Evolutionary conservation across 2,888 invertebrate species (phyloP), one percentile per base, ranked within the genome.

Genomic region (Dioctria linearis): DNA sequence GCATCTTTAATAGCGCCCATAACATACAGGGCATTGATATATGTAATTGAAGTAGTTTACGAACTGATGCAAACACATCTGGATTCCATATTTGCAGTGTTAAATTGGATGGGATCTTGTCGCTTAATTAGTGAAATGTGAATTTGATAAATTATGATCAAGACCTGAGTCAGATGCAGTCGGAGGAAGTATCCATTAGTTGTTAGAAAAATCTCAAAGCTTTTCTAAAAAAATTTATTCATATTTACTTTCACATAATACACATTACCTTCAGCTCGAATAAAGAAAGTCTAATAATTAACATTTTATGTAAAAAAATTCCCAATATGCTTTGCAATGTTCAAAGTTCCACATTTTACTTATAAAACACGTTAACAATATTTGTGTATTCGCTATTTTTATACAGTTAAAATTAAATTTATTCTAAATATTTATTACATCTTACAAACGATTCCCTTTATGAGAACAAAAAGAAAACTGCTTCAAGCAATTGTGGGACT

Each of bases 251-350:
- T 67, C 43, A 67, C 46, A 46, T 8, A 8, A 43, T 67, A 67
- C 43, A 67, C 46, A 67, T 42, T 46, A 67, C 43, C 67, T 67
- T 67, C 43, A 67, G 5, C 67, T 43, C 67, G 43, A 67, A 67
- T 67, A 46, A 67, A 67, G 67, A 43, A 67, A 46, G 46, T 46
- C 46, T 8, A 46, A 6, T 46, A 46, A 46, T 67, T 67, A 67
- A 67, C 67, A 67, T 46, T 67, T 67, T 67, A 67, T 46, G 46
- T 67, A 67, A 67, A 67, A 46, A 67, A 67, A 67, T 67, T 67
- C 43, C n/a, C 43, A 67, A 67, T 66, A 43, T 66, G 66, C 66
- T 66, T 66, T 67, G 67, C 46, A 67, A 46, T 67, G 43, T 42
- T 67, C 25, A 46, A 46, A 67, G 8, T 67, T 67, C 42, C 67